Conservation (phyloP, 92 coral and sea anemone species). For the Actinostola sp. region DNA sequence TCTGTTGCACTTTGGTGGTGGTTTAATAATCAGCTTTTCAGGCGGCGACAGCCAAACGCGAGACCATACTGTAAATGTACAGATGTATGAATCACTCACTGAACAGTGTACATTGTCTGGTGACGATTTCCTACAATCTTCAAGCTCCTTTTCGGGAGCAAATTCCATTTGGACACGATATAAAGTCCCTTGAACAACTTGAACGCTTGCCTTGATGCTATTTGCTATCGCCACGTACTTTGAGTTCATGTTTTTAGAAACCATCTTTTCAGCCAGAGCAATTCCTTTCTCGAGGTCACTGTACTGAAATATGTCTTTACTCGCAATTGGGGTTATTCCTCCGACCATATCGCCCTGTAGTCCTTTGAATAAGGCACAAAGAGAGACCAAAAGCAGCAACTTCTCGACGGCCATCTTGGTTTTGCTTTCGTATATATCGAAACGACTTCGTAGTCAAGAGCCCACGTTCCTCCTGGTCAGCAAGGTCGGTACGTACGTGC, state of each 20-base stretch:
- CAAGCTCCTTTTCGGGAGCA: neutral
- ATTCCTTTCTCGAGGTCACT: slow-evolving; percentile 2
- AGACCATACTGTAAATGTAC: slow-evolving; percentile 15
- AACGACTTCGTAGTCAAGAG: no score
- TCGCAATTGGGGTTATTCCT: neutral
- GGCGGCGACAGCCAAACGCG: neutral
- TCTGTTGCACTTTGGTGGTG: neutral
- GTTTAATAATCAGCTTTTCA: neutral
- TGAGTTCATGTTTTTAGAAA: neutral
- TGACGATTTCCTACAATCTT: neutral
- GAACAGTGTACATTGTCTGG: neutral
- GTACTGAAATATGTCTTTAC: neutral
- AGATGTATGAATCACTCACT: neutral
- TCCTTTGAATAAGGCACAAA: no score
- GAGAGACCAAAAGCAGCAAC: no score
- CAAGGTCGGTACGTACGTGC: no score
- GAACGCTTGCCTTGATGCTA: neutral
- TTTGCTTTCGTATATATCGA: no score
- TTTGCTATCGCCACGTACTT: neutral
- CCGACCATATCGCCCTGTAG: neutral
- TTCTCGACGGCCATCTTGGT: no score
- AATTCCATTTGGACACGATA: slow-evolving; percentile 26
- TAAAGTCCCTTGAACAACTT: slow-evolving; percentile 42
- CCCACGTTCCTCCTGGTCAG: no score
- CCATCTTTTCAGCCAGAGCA: neutral